Conservation (phyloP, 2,113 vertebrate genomes). For the Ailuropoda melanoleuca region DNA sequence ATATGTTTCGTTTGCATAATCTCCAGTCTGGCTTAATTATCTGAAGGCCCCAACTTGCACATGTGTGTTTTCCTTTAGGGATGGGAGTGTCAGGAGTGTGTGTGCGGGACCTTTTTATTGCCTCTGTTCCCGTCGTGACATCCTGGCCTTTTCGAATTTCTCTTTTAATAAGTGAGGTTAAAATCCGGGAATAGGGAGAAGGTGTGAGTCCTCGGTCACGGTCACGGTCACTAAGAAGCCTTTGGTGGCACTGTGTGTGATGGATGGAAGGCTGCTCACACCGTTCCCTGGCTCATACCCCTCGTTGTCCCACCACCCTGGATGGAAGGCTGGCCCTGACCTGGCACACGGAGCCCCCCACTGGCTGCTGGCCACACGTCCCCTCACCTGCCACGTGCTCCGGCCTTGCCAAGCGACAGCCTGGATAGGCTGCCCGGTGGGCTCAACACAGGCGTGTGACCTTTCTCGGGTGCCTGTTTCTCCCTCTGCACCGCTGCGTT, state of each 20-base stretch:
- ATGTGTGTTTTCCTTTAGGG: slow-evolving; percentile 40
- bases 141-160: neutral
- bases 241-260: fast-evolving
- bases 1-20: slow-evolving; percentile 76
- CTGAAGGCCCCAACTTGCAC: slow-evolving; percentile 31
- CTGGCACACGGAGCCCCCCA: fast-evolving
- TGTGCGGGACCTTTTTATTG: neutral
- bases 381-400: fast-evolving
- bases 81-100: neutral
- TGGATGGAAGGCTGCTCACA: fast-evolving
- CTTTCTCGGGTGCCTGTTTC: neutral
- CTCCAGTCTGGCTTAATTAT: slow-evolving; percentile 71
- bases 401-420: fast-evolving
- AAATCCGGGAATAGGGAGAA: fast-evolving
- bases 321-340: fast-evolving
- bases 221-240: fast-evolving
- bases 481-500: fast-evolving
- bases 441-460: fast-evolving
- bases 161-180: neutral
- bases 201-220: fast-evolving
- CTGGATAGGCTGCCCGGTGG: fast-evolving
- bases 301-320: fast-evolving
- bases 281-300: fast-evolving
- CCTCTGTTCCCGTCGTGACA: fast-evolving
- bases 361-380: fast-evolving